A percentile compares a stretch with the other conserved stretches of the same genome.
Evolutionary conservation across 53 echinoderm and acorn worm genomes (phyloP).

Genomic region (Stichopus horrens): DNA sequence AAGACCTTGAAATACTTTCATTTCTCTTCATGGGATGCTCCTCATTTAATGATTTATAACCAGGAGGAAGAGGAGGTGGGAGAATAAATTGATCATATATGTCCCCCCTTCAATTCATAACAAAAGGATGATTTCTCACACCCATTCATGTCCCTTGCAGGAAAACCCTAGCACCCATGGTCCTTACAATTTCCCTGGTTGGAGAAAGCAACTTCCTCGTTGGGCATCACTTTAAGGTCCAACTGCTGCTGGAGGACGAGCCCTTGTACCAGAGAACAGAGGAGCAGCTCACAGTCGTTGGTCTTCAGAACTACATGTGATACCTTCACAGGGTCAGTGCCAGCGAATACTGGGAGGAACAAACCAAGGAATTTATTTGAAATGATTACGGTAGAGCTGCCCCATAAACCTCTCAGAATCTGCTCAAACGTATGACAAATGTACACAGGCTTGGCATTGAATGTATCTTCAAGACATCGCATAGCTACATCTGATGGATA

Average conservation of each 20-base stretch:
- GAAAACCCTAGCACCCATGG: background rate
- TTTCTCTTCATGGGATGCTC: too few relatives aligned
- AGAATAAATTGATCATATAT: too few relatives aligned
- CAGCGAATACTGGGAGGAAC: slow-evolving; percentile 5
- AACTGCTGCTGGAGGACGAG: slow-evolving; percentile 36
- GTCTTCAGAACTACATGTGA: slow-evolving; percentile 43
- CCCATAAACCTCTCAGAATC: too few relatives aligned
- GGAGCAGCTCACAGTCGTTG: slow-evolving; percentile 26
- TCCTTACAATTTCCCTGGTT: slow-evolving; percentile 42
- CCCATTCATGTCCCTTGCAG: background rate
- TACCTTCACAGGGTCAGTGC: slow-evolving; percentile 39
- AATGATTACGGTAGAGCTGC: too few relatives aligned
- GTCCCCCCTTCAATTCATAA: too few relatives aligned
- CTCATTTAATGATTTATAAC: too few relatives aligned
- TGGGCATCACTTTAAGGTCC: slow-evolving; percentile 19
- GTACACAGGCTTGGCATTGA: too few relatives aligned
- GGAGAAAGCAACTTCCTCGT: slow-evolving; percentile 37
- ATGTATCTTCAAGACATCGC: too few relatives aligned
- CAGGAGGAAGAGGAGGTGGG: too few relatives aligned
- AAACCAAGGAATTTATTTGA: background rate
- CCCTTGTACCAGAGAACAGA: slow-evolving; percentile 35
- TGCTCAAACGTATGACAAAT: too few relatives aligned
- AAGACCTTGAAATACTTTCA: too few relatives aligned
- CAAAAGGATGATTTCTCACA: background rate
- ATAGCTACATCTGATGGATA: too few relatives aligned